These are phyloP conservation scores for Amiota communis DNA, from an alignment of 2,888 invertebrate genomes.

Conservation along the genomic window DNA sequence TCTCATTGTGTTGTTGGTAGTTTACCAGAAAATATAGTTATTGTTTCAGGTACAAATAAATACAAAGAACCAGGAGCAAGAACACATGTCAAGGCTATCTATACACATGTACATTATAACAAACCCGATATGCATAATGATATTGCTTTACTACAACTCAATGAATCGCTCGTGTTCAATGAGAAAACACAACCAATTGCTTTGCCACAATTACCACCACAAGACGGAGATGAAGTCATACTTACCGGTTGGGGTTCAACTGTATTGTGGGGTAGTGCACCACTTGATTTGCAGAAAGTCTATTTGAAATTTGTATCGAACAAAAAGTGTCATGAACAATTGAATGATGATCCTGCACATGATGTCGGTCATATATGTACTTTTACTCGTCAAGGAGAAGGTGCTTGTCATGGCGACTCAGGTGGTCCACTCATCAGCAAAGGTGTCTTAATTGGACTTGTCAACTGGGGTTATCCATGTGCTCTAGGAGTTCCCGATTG, in stretches of 20 bases:
- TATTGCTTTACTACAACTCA: slow-evolving; percentile 78
- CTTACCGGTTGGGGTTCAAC: slow-evolving; percentile 78
- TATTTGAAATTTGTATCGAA: slow-evolving; percentile 74
- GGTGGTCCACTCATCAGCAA: slow-evolving; percentile 54
- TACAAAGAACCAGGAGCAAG: slow-evolving; percentile 41
- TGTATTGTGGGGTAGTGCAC: slow-evolving; percentile 71
- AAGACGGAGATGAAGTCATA: slow-evolving; percentile 73
- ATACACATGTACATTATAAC: slow-evolving; percentile 49
- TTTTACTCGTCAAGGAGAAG: slow-evolving; percentile 74
- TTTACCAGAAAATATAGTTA: slow-evolving; percentile 35
- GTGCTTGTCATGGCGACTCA: slow-evolving; percentile 64
- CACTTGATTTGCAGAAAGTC: slow-evolving; percentile 76
- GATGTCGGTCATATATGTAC: slow-evolving; percentile 76
- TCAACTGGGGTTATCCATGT: slow-evolving; percentile 62
- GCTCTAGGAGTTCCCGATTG: slow-evolving; percentile 57
- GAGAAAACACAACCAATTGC: slow-evolving; percentile 75
- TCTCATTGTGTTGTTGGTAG: slow-evolving; percentile 53
- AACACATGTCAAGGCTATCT: slow-evolving; percentile 35
- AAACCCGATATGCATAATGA: slow-evolving; percentile 74
- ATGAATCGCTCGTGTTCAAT: slow-evolving; percentile 74
- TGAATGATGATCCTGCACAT: slow-evolving; percentile 72
- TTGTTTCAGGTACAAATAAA: slow-evolving; percentile 53
- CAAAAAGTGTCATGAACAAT: slow-evolving; percentile 73
- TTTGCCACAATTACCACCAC: slow-evolving; percentile 56
- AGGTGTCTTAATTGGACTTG: slow-evolving; percentile 50